Percentiles rank a stretch among this genome's conserved stretches.
Conservation (phyloP, 2,888 invertebrate species). For the Chorisops tibialis region DNA sequence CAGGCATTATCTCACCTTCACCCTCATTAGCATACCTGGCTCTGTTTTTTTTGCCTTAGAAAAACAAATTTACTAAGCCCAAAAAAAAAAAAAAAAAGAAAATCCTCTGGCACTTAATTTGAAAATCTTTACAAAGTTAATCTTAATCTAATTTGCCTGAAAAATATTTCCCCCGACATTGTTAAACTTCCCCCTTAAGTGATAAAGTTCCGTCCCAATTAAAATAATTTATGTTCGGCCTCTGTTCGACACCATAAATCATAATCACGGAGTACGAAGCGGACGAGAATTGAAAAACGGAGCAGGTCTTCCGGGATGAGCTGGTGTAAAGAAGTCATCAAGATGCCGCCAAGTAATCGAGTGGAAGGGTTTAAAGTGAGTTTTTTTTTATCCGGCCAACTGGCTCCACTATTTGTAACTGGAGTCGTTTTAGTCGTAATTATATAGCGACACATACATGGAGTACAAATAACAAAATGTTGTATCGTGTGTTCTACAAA, state of each 20-base stretch:
- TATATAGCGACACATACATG: no score
- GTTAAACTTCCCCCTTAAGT: not conserved
- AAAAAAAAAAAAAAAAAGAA: no score
- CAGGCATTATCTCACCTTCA: no score
- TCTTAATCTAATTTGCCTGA: constrained; percentile 5
- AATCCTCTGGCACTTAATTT: constrained; percentile 7
- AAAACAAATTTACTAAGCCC: no score
- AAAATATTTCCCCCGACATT: not conserved
- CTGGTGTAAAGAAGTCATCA: not conserved
- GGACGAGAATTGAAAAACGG: no score
- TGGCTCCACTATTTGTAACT: not conserved
- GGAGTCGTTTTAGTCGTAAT: no score
- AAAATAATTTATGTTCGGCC: constrained; percentile 11
- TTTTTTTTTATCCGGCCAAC: not conserved
- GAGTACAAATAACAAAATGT: no score
- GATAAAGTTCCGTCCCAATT: constrained; percentile 10
- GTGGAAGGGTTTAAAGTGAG: not conserved
- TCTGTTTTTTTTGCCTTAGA: not conserved
- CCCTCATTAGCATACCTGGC: not conserved
- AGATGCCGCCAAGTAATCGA: not conserved
- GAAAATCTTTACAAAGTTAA: constrained; percentile 11
- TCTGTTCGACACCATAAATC: constrained; percentile 14
- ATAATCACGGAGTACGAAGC: constrained; percentile 7
- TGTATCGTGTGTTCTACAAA: no score
- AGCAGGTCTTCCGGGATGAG: not conserved